Base-by-base conservation (phyloP, 2,113 vertebrate genomes). In the Zapus hudsonius region DNA sequence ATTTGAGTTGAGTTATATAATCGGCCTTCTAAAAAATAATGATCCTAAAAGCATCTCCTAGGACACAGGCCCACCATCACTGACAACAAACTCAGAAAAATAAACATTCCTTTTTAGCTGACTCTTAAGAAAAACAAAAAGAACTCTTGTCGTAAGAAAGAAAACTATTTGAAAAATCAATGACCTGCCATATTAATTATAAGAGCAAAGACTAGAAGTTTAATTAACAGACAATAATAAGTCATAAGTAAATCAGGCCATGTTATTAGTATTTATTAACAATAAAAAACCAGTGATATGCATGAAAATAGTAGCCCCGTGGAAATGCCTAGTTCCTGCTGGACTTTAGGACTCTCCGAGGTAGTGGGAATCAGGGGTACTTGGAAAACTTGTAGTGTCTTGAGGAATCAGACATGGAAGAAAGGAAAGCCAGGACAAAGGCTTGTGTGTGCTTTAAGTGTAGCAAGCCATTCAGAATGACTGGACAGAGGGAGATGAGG, bases 121-220 rank as follows among this genome's bases (percentile, higher is more conserved):
- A 96, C 12, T 86, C 29, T 47, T 40, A 89, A 91, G 59, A 73
- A 81, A 85, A 95, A 84, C 29, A 67, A 87, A 87, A 70, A 55
- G 13, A 82, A 31, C 23, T 57, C n/a, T 87, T 47, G 59, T 61
- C 61, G 75, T 3, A 74, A 81, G 44, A 90, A 85, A 86, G 80
- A 0, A 92, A 55, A 3, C 22, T 70, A 19, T 70, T 75, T 29
- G 25, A 94, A 66, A 47, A 85, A 55, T 78, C 80, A 76, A 2
- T 76, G 23, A 47, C 73, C n/a, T 74, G 38, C 7, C 74, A 17
- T 19, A 57, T 69, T 66, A 29, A 80, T 92, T 81, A 59, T 74
- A 85, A 33, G 33, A 81, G 33, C 36, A 23, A 92, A 74, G 59
- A 25, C 42, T 78, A 15, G 52, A 79, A 90, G 66, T 11, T 69